Evolutionary conservation across 2,888 invertebrate genomes (phyloP).

Genomic region (Ethmia dodecea): DNA sequence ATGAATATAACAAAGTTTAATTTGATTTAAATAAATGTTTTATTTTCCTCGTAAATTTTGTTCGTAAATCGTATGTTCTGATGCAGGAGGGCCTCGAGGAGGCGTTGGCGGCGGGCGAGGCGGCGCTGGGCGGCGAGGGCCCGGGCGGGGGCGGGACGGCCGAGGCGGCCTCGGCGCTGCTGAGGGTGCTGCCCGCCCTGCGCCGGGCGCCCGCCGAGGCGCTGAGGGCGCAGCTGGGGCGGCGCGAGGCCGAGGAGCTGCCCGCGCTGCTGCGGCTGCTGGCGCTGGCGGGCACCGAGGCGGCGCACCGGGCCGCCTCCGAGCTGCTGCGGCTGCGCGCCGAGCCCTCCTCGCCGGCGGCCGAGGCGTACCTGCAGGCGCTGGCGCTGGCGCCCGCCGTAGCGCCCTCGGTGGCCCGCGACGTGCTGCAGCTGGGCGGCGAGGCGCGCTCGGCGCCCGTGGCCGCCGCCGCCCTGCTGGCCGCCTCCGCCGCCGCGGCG

Average conservation of each 20-base stretch:
- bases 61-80: not conserved
- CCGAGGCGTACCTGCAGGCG: slow-evolving; percentile 14
- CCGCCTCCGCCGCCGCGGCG: slow-evolving; percentile 19
- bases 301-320: too few relatives aligned
- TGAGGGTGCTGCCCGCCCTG: slow-evolving; percentile 19
- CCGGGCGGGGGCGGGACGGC: slow-evolving; percentile 11
- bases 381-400: slow-evolving; percentile 25
- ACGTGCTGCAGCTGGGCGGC: slow-evolving; percentile 28
- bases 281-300: too few relatives aligned
- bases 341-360: not conserved
- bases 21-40: not conserved
- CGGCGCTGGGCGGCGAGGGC: slow-evolving; percentile 17
- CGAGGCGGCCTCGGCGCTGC: too few relatives aligned
- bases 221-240: slow-evolving; percentile 20
- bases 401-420: slow-evolving; percentile 27
- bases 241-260: slow-evolving; percentile 66
- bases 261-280: slow-evolving; percentile 90
- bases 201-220: slow-evolving; percentile 17
- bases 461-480: slow-evolving; percentile 27
- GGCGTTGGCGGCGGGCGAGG: slow-evolving; percentile 3
- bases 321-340: slow-evolving; percentile 1
- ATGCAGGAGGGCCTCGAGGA: not conserved
- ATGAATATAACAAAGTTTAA: not conserved
- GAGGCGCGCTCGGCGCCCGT: slow-evolving; percentile 25
- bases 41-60: not conserved